Conservation (phyloP, 2,888 invertebrate species). For the Malachius bipustulatus region DNA sequence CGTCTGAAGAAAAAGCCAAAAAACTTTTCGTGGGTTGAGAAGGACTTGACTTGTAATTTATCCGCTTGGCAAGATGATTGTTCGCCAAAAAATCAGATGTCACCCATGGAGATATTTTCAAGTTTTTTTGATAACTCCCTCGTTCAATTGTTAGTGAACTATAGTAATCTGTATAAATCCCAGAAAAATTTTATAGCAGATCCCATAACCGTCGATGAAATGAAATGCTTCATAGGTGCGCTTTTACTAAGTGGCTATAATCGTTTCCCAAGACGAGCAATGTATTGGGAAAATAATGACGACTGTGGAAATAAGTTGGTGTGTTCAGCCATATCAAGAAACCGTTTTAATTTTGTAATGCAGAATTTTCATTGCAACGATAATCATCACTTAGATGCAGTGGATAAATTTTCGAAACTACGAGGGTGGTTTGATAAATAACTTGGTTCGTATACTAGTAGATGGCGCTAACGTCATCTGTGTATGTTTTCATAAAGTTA, state of each 20-base stretch:
- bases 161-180: slow-evolving; percentile 11
- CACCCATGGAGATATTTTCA: slow-evolving; percentile 6
- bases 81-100: background rate
- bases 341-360: too few species aligned
- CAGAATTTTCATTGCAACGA: too few species aligned
- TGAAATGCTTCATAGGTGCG: slow-evolving; percentile 17
- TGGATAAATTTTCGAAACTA: slow-evolving; percentile 10
- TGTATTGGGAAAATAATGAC: slow-evolving; percentile 17
- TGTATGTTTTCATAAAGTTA: too few species aligned
- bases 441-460: too few species aligned
- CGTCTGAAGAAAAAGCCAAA: background rate
- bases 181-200: slow-evolving; percentile 8
- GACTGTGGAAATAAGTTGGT: slow-evolving; percentile 15
- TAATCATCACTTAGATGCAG: too few species aligned
- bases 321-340: too few species aligned
- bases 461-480: too few species aligned
- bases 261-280: slow-evolving; percentile 14
- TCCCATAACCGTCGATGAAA: slow-evolving; percentile 14
- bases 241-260: slow-evolving; percentile 17
- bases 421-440: too few species aligned
- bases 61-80: slow-evolving; percentile 2
- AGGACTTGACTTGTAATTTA: slow-evolving; percentile 4
- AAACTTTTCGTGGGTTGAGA: slow-evolving; percentile 4
- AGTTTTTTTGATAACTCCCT: slow-evolving; percentile 10
- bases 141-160: slow-evolving; percentile 6